Percentiles rank a stretch among this genome's conserved stretches.
These are phyloP conservation scores for Amphiprion percula DNA, from an alignment of 2,113 vertebrate species.

Conservation along the genomic window DNA sequence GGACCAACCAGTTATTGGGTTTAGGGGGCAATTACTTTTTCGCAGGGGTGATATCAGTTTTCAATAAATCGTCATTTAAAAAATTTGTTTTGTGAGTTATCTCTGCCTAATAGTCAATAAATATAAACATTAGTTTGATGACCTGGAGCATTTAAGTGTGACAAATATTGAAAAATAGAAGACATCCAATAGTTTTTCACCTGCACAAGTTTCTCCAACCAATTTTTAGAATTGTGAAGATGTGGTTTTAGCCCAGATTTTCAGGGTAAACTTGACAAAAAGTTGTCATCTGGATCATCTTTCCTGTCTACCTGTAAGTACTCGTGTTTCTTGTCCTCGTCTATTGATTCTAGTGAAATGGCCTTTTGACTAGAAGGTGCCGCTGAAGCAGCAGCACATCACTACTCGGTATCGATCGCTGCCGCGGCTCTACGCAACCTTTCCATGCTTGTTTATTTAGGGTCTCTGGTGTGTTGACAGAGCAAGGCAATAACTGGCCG, in stretches of 20 bases:
- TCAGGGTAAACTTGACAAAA: background rate
- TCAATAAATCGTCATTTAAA: too few species aligned
- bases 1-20: too few species aligned
- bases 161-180: too few species aligned
- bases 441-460: constrained; percentile 68
- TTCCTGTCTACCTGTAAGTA: constrained; percentile 14
- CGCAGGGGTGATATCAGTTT: too few species aligned
- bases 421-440: constrained; percentile 44
- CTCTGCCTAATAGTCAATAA: too few species aligned
- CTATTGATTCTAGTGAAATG: constrained; percentile 58
- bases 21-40: too few species aligned
- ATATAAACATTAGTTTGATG: too few species aligned
- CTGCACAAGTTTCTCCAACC: too few species aligned
- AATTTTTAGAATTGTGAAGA: too few species aligned
- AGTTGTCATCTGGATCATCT: constrained; percentile 16
- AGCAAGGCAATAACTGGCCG: constrained; percentile 56
- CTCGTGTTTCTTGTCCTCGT: constrained; percentile 17
- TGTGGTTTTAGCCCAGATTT: background rate
- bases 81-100: too few species aligned
- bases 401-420: constrained; percentile 57
- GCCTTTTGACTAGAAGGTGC: constrained; percentile 58
- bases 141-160: too few species aligned
- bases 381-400: constrained; percentile 58
- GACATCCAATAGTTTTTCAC: too few species aligned
- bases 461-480: constrained; percentile 62